Evolutionary conservation across 2,888 invertebrate genomes (phyloP).

Genomic region (Lasioglossum figueresi): DNA sequence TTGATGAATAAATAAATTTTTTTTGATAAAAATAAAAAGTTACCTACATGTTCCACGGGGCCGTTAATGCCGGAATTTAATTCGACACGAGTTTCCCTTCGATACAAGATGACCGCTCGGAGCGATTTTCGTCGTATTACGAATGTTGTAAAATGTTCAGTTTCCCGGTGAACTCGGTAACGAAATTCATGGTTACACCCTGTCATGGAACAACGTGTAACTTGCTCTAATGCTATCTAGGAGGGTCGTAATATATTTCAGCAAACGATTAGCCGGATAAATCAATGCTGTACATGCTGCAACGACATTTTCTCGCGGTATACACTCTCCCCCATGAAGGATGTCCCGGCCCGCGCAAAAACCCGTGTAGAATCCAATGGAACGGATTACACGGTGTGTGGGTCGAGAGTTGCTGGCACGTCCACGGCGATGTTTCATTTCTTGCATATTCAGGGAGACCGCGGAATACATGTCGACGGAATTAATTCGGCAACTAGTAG

Average conservation of each 20-base stretch:
- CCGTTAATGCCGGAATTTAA: background rate
- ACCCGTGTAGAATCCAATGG: background rate
- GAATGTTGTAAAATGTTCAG: background rate
- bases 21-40: too few relatives aligned
- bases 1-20: too few relatives aligned
- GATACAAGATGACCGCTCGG: too few relatives aligned
- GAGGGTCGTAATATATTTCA: background rate
- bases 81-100: too few relatives aligned
- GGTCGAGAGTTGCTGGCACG: background rate
- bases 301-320: background rate
- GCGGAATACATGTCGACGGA: constrained; percentile 1
- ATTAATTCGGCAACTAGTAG: background rate
- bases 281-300: constrained; percentile 2
- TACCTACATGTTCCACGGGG: too few relatives aligned
- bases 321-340: background rate
- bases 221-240: background rate
- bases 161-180: background rate
- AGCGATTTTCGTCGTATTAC: too few relatives aligned
- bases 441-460: background rate
- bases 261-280: background rate
- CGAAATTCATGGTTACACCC: background rate
- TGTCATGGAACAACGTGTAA: background rate
- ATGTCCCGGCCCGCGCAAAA: background rate
- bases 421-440: background rate
- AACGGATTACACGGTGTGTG: background rate